Base-by-base conservation (phyloP, 2,797 vertebrate species). In the Hipposideros larvatus region DNA sequence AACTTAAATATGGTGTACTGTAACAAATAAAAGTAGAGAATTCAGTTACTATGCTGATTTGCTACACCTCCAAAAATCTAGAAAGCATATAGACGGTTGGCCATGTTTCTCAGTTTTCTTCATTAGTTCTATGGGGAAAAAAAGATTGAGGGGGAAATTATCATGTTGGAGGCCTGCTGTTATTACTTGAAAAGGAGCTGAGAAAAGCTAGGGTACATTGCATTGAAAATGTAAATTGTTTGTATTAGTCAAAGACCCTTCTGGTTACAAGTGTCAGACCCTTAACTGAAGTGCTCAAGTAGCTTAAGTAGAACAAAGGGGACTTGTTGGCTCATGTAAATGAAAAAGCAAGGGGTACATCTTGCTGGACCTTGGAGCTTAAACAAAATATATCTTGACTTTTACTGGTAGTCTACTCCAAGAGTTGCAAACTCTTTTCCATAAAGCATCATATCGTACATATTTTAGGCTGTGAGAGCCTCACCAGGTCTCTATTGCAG, bases 21-120 rank as follows among this genome's bases (percentile, higher is more conserved):
- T 66, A 91, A 22, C 28, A 95, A 63, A 71, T 31, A 85, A 96
- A 96, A 85, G 61, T 16, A 55, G 19, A 65, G 13, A 85, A 61
- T 10, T 22, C 7, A 82, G 1, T 43, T 34, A 79, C 41, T 46
- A n/a, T 68, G 15, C 74, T 78, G 6, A 75, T 51, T 55, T 77
- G 8, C 28, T 53, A 61, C 4, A 79, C n/a, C 1, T n/a, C 71
- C 84, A 43, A 61, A 53, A 11, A 65, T 71, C 37, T 83, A 84
- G 5, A 74, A 19, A 53, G 7, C 18, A 53, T 41, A 21, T 2
- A 59, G 59, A 70, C 0, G 2, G 10, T 26, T 79, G 70, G 31
- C 21, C 28, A 10, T 80, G 3, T 74, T 96, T 73, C 43, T 79
- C 31, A 31, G 7, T 75, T 94, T 85, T 82, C 24, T 82, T 75